Evolutionary conservation across 2,797 vertebrate species (phyloP).

Genomic region (Astyanax mexicanus): DNA sequence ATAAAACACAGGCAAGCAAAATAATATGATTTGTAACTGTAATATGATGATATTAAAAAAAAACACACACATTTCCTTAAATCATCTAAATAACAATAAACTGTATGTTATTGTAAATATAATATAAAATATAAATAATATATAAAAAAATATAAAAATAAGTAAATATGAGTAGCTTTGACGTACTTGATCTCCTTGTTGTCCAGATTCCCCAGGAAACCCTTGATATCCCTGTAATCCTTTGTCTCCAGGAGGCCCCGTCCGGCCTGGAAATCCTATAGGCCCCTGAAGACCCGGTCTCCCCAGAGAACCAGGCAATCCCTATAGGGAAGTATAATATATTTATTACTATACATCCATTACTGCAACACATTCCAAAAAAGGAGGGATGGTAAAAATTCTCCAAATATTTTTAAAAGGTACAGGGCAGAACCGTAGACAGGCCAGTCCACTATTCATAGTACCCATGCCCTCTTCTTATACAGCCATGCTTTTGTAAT

Average conservation of each 20-base stretch:
- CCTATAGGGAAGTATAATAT: conserved; percentile 61
- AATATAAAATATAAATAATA: not conserved
- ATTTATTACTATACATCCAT: too few relatives aligned
- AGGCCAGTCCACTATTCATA: too few relatives aligned
- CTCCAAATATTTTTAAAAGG: too few relatives aligned
- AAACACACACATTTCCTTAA: too few relatives aligned
- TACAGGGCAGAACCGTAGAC: too few relatives aligned
- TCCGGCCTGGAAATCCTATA: conserved; percentile 66
- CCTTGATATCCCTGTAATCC: conserved; percentile 71
- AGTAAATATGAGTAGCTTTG: not conserved
- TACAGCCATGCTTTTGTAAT: too few relatives aligned
- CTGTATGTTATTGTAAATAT: too few relatives aligned
- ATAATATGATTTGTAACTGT: not conserved
- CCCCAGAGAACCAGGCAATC: conserved; percentile 66
- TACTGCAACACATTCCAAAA: too few relatives aligned
- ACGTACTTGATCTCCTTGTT: conserved; percentile 63
- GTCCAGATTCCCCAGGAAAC: conserved; percentile 56
- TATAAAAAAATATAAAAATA: not conserved
- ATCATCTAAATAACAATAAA: too few relatives aligned
- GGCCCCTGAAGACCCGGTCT: conserved; percentile 64
- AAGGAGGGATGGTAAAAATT: too few relatives aligned
- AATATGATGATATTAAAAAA: not conserved
- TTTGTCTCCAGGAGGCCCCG: conserved; percentile 68
- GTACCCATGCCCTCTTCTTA: too few relatives aligned
- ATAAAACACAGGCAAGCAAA: not conserved